These are phyloP conservation scores for Tenthredo notha DNA, from an alignment of 2,888 invertebrate genomes.

Conservation along the genomic window DNA sequence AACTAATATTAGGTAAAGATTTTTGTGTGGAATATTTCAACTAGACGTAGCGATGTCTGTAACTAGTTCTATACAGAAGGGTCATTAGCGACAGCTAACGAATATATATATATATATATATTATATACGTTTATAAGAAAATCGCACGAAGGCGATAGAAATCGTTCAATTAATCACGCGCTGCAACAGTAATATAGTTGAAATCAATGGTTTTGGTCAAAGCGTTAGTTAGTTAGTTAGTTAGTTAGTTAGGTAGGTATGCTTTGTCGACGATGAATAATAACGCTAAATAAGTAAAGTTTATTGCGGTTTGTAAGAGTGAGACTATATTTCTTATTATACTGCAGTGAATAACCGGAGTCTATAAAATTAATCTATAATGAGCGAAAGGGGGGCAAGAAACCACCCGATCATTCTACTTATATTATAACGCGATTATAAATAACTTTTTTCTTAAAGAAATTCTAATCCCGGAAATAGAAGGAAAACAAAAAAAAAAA, in stretches of 20 bases:
- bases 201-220: neutral
- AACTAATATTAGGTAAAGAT: neutral
- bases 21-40: neutral
- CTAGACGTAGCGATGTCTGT: neutral
- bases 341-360: neutral
- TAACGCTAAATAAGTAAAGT: neutral
- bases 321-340: neutral
- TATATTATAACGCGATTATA: neutral
- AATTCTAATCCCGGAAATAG: neutral
- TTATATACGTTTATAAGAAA: neutral
- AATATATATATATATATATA: neutral
- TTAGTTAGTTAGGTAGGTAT: too few species aligned
- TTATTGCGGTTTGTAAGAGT: neutral
- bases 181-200: neutral
- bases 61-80: neutral
- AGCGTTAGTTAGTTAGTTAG: neutral
- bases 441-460: neutral
- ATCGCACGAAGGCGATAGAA: slow-evolving; percentile 8
- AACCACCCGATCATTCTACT: neutral
- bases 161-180: slow-evolving; percentile 25
- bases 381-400: neutral
- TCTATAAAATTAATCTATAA: neutral
- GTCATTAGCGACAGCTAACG: slow-evolving; percentile 6
- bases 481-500: neutral
- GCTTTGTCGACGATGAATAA: neutral